These are phyloP conservation scores for Xestoiulus laeticollis DNA, from an alignment of 2,888 invertebrate genomes.

Conservation along the genomic window DNA sequence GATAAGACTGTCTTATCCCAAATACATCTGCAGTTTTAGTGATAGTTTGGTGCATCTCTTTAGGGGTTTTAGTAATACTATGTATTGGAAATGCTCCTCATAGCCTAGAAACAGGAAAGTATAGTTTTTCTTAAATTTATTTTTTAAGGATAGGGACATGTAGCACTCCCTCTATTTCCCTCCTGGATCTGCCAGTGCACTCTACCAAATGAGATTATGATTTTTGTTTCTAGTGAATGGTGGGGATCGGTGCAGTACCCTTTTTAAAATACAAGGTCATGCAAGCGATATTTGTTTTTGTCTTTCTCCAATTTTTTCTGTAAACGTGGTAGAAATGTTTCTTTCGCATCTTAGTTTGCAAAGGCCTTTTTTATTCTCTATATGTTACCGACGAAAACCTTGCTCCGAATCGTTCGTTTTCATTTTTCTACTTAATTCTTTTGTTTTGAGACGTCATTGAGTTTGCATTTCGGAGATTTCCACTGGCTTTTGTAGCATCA, in stretches of 20 bases:
- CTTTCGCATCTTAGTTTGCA: neutral
- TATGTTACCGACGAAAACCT: neutral
- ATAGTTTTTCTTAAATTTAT: neutral
- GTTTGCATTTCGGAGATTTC: neutral
- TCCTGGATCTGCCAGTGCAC: neutral
- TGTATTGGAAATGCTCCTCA: conserved; percentile 14
- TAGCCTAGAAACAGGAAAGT: neutral
- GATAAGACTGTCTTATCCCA: neutral
- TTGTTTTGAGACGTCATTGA: neutral
- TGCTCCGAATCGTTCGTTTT: neutral
- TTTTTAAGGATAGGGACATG: neutral
- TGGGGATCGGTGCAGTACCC: neutral
- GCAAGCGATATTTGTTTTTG: neutral
- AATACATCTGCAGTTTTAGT: neutral
- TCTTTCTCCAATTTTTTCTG: neutral
- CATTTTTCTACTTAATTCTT: conserved; percentile 4
- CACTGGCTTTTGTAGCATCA: neutral
- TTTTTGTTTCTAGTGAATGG: neutral
- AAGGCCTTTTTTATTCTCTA: conserved; percentile 3
- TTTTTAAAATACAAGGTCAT: neutral
- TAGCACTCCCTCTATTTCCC: neutral
- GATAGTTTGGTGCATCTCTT: conserved; percentile 28
- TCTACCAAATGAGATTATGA: conserved; percentile 29
- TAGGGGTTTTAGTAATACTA: conserved; percentile 22
- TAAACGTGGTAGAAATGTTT: neutral